Base-by-base conservation (phyloP, 1,140 invertebrate genomes). In the Megathymus violae region DNA sequence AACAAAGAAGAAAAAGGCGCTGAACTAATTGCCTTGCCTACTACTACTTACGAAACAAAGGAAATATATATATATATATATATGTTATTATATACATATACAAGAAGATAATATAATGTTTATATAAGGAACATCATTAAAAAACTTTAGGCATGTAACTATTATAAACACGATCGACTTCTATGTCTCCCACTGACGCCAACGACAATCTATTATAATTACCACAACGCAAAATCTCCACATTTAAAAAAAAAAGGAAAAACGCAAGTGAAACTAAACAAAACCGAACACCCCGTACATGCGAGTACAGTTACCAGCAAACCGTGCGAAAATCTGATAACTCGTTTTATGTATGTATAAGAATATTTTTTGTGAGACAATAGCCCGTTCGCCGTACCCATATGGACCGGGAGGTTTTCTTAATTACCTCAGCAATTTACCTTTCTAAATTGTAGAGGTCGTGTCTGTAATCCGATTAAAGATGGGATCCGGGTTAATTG, bases 321-420 rank as follows among this genome's bases (percentile, higher is more conserved):
- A 65, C 77, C 82, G 82, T 85, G 82, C 70, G 82, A 85, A 85
- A 83, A 85, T 85, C 82, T 74, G 82, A 85, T 85, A 85, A 70
- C 64, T 61, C 36, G 58, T 52, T 76, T 77, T 78, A 77, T 80
- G 75, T 78, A 71, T 75, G 80, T 78, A 76, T 81, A 74, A 81
- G 74, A 73, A 75, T 80, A 80, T 81, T 80, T 80, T 78, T 82
- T 68, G 71, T 58, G 41, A 78, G 69, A 85, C 82, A 82, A 83
- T 83, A 58, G 79, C 60, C 69, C 17, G 43, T 14, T 41, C 31
- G 43, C 44, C 6, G 52, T 50, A 70, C 64, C 76, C 76, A 77
- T 84, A 84, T 81, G 76, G 75, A 73, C 73, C 71, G 68, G 52
- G 67, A 54, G 68, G 73, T 76, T 80, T 84, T 74, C 70, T 81